Evolutionary conservation across 2,888 invertebrate species (phyloP), one percentile per base, ranked within the genome.

Genomic region (Hartigia nigra): DNA sequence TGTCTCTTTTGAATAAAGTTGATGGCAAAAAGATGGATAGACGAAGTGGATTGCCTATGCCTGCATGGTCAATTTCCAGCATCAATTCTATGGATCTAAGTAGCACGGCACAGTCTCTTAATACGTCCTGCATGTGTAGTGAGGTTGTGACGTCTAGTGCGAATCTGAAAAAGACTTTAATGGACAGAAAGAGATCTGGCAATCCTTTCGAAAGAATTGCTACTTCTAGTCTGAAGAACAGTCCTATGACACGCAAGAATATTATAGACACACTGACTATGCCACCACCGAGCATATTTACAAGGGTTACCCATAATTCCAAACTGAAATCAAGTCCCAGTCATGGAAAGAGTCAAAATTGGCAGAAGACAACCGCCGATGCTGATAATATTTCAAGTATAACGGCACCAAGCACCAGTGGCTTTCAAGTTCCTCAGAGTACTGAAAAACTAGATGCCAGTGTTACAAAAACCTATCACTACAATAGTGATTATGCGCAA

Each of bases 141-240:
- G 90, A 89, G 77, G 83, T 90, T 31, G 78, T 90, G 23, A 78
- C 90, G 0, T 89, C 87, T 0, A 90, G 90, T 75, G 80, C 78
- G 3, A 88, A 90, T 77, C 80, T 90, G n/a, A 86, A 81, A 75
- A 88, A 85, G n/a, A 77, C 84, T 32, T 69, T 86, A 31, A 32
- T 74, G 4, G 82, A 80, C 36, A 79, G 80, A 23, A 80, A 82
- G 5, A 34, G 4, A 4, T 37, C 35, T 12, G 14, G 5, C 9
- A 32, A 76, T 9, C n/a, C 55, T 74, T 12, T 12, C 12, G 69
- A 39, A 37, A 78, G 74, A 35, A 84, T 86, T 9, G 80, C 80
- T 12, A 87, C 90, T 1, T 89, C 89, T 0, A 89, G 87, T 70
- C 80, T 87, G 1, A 88, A 87, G 32, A 77, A 82, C 3, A 84